Base-by-base conservation (phyloP, 92 coral and sea anemone species). In the Metridium senile region DNA sequence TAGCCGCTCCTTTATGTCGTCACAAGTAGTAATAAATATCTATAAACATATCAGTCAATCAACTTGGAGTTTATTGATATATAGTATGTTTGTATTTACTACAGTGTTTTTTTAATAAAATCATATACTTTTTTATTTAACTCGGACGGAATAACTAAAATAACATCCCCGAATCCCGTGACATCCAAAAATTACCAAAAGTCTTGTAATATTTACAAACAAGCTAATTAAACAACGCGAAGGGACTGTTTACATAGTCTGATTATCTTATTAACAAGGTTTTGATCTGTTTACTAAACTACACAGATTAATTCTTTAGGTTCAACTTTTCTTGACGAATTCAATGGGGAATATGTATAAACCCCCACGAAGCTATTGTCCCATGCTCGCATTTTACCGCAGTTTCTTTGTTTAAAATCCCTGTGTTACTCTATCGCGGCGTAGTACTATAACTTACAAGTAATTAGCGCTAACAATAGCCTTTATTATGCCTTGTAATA, bases 361-460 rank as follows among this genome's bases (percentile, higher is more conserved):
- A 54, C 30, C 78, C 78, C 78, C 78, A 31, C 78, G 27, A 73
- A 73, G 78, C 35, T 26, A 29, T 73, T 73, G 78, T 73, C 31
- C 68, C 21, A 33, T 29, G 2, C 45, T 27, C 20, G 65, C 20
- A 28, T 4, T 0, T 11, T 20, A 58, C 78, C 68, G 33, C 54
- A 32, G 54, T 33, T 33, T 32, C 39, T 22, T 73, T 58, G 68
- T 73, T 3, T 27, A n/a, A 16, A 26, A 26, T 33, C 11, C 19
- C 32, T 17, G 28, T 57, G 22, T 58, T 21, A 22, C 28, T 33
- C 56, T 46, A 23, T 29, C 17, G 57, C 54, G 46, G 33, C 33
- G 67, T 31, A 43, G 19, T 32, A 16, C 54, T 33, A 49, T 33
- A 9, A 33, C 67, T 73, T 29, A 25, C 7, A 20, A 20, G 33